phyloP scores from a whole-genome alignment of 2,888 invertebrate genomes.

The Rhingia campestris region DNA sequence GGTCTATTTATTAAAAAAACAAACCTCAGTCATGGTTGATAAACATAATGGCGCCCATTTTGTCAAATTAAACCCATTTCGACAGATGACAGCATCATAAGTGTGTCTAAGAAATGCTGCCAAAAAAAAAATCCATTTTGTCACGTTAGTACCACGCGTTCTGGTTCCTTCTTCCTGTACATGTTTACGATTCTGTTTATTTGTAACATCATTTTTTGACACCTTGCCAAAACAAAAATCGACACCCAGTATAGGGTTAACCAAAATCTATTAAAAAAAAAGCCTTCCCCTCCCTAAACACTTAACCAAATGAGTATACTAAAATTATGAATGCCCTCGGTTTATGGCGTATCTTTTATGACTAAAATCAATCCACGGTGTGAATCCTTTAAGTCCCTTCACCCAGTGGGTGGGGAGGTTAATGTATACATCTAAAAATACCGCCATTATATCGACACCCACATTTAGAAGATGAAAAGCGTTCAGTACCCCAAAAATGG shows the following conservation, averaged over 20 bases:
- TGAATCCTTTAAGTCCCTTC: neutral
- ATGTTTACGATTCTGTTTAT: neutral
- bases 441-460: conserved; percentile 16
- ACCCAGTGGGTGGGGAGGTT: neutral
- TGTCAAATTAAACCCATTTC: too few species aligned
- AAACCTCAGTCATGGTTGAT: too few species aligned
- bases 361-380: neutral
- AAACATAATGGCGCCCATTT: too few species aligned
- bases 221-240: conserved; percentile 27
- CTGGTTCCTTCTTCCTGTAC: neutral
- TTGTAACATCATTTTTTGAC: conserved; percentile 6
- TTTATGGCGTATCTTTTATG: conserved; percentile 35
- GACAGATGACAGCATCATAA: too few species aligned
- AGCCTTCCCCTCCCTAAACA: neutral
- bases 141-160: neutral
- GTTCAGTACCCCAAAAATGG: neutral
- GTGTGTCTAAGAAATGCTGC: too few species aligned
- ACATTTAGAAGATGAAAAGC: conserved; percentile 7
- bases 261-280: neutral
- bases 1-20: too few species aligned
- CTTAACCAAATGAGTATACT: conserved; percentile 17
- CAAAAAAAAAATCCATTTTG: neutral
- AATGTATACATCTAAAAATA: conserved; percentile 7
- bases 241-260: conserved; percentile 35
- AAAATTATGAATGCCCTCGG: conserved; percentile 26